Conservation (phyloP, 2,113 vertebrate genomes). For the Irena cyanogastra region DNA sequence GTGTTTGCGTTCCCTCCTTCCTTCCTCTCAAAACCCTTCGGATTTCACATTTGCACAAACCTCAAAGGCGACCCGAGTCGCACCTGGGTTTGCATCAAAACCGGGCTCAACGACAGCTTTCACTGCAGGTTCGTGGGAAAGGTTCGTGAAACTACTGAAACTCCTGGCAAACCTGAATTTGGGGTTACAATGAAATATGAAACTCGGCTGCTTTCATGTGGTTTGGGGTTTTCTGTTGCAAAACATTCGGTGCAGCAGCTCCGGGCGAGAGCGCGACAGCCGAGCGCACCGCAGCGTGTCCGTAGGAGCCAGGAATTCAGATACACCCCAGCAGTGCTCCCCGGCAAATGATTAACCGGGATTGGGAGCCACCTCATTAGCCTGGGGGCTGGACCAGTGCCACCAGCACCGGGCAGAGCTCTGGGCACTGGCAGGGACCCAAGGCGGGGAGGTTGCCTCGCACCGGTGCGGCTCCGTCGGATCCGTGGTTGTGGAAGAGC, state of each 20-base stretch:
- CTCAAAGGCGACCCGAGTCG: neutral
- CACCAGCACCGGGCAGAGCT: neutral
- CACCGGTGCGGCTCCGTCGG: accelerated
- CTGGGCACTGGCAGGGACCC: neutral
- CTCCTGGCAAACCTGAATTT: constrained; percentile 32
- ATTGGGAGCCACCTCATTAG: neutral
- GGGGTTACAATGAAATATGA: constrained; percentile 15
- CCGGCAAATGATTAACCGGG: constrained; percentile 7
- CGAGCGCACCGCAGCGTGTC: neutral
- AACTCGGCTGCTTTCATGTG: constrained; percentile 53
- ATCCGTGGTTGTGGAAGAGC: neutral
- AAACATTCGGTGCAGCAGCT: neutral
- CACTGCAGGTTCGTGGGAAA: constrained; percentile 16
- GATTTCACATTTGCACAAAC: neutral
- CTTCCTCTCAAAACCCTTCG: neutral
- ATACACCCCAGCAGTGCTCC: neutral
- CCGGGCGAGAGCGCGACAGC: neutral
- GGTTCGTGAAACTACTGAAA: neutral
- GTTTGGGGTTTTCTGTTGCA: constrained; percentile 58
- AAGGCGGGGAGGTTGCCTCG: neutral
- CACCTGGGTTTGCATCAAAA: neutral
- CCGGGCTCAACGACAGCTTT: neutral
- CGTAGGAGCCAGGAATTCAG: neutral
- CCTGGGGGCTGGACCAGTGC: neutral
- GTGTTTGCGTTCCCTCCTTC: neutral